Evolutionary conservation across 2,113 vertebrate species (phyloP).

Genomic region (Actinemys pallida): DNA sequence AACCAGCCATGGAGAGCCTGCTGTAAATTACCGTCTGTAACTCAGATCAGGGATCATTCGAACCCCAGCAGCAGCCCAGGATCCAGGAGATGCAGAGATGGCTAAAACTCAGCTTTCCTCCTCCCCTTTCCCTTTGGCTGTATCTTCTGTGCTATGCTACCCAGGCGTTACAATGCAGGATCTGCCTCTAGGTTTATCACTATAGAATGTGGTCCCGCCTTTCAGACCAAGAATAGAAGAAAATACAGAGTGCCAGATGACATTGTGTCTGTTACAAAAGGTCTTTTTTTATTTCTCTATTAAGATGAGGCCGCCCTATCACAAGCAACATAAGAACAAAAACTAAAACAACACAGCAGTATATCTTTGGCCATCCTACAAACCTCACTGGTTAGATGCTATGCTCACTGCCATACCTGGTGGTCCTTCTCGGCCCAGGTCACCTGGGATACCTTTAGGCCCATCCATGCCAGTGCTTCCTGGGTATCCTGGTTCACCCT

Average conservation of each 20-base stretch:
- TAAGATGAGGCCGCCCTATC: background rate
- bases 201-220: background rate
- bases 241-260: background rate
- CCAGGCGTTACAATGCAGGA: background rate
- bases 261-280: background rate
- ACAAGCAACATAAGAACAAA: background rate
- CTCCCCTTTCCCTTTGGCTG: background rate
- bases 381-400: background rate
- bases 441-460: slow-evolving; percentile 85
- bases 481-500: slow-evolving; percentile 84
- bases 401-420: slow-evolving; percentile 76
- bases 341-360: background rate
- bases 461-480: slow-evolving; percentile 84
- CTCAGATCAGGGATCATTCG: background rate
- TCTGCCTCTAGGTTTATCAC: background rate
- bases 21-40: background rate
- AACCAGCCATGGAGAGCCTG: background rate
- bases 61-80: background rate
- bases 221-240: background rate
- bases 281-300: background rate
- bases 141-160: background rate
- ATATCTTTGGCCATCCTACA: background rate
- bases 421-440: slow-evolving; percentile 85
- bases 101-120: background rate
- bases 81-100: background rate